These are phyloP conservation scores for Drosophila trapezifrons DNA, from an alignment of 1,140 invertebrate species.

Conservation along the genomic window DNA sequence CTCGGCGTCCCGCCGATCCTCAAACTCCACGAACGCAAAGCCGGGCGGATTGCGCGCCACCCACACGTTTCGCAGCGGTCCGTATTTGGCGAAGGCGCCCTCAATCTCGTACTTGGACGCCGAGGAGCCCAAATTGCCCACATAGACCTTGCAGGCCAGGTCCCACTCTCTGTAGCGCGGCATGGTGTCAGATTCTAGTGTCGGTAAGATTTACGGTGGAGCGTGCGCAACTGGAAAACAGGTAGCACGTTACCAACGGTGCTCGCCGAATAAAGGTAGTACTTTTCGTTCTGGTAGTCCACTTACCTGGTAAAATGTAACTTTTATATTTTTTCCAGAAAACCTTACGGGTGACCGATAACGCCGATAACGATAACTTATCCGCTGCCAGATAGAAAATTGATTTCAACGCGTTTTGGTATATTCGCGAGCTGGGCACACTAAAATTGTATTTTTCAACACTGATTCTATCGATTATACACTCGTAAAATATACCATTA, in stretches of 20 bases:
- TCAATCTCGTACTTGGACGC: constrained; percentile 96
- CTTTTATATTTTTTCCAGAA: constrained; percentile 5
- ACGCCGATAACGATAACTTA: too few relatives aligned
- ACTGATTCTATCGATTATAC: too few relatives aligned
- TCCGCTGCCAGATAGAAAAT: too few relatives aligned
- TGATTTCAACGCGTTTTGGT: too few relatives aligned
- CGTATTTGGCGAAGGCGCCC: constrained; percentile 96
- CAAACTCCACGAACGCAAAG: constrained; percentile 99
- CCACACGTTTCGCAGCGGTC: constrained; percentile 97
- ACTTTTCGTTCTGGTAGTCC: rapidly evolving
- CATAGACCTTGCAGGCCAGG: constrained; percentile 98
- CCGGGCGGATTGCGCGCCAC: constrained; percentile 97
- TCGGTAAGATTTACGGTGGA: neutral
- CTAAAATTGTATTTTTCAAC: too few relatives aligned
- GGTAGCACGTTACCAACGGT: neutral
- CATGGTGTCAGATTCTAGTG: constrained; percentile 80
- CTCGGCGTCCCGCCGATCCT: constrained; percentile 98
- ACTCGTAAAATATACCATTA: too few relatives aligned
- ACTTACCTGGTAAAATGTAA: neutral
- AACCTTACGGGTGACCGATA: neutral
- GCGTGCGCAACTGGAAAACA: constrained; percentile 4
- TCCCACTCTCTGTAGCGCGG: constrained; percentile 95
- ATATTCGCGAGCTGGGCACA: too few relatives aligned
- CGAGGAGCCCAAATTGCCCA: constrained; percentile 96
- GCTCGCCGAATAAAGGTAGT: rapidly evolving